These are phyloP conservation scores for Phasia obesa DNA, from an alignment of 2,888 invertebrate species.

Conservation along the genomic window DNA sequence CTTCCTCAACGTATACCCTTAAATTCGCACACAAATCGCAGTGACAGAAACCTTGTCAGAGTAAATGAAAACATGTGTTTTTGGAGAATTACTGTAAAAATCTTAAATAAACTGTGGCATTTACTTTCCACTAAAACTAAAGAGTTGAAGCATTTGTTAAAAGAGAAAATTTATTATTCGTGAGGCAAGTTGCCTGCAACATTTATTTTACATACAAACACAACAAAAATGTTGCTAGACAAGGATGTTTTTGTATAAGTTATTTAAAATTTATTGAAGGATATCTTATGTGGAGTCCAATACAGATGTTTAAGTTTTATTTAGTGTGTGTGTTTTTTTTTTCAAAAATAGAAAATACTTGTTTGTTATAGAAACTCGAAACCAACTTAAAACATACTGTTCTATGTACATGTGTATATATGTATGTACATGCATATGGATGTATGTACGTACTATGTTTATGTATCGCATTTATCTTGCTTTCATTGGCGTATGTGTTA, in stretches of 20 bases:
- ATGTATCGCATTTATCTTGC: conserved; percentile 1
- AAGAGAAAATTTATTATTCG: background rate
- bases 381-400: no score
- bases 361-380: conserved; percentile 45
- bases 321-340: background rate
- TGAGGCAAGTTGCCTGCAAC: conserved; percentile 10
- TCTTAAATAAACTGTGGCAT: no score
- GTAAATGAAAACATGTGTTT: conserved; percentile 8
- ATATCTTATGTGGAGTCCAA: background rate
- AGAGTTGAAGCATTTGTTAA: no score
- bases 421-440: background rate
- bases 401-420: no score
- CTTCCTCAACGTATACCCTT: conserved; percentile 16
- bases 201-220: background rate
- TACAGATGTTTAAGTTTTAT: background rate
- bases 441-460: background rate
- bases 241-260: background rate
- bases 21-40: conserved; percentile 22
- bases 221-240: background rate
- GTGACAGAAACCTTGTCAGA: conserved; percentile 3
- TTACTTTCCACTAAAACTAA: no score
- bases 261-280: no score
- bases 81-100: no score
- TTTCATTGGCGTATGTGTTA: conserved; percentile 22
- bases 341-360: background rate